phyloP scores from a whole-genome alignment of 1,140 invertebrate species.

The Pseudomyrmex gracilis region DNA sequence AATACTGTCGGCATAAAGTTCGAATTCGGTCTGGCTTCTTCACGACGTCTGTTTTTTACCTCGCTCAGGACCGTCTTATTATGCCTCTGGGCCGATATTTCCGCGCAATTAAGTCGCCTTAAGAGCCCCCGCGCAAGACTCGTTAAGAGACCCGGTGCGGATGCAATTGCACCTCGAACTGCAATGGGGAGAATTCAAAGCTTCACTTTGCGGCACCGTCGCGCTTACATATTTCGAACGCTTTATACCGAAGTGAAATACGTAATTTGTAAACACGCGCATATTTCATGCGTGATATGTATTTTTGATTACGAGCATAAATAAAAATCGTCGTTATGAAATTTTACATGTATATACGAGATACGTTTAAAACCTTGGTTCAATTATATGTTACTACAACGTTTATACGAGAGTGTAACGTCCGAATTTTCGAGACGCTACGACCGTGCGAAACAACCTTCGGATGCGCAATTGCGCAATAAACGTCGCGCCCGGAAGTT shows the following conservation, averaged over 20 bases:
- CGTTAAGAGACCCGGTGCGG: slow-evolving; percentile 28
- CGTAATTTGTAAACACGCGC: too few relatives aligned
- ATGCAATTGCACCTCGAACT: slow-evolving; percentile 31
- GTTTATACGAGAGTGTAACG: too few relatives aligned
- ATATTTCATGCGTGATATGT: too few relatives aligned
- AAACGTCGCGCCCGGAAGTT: slow-evolving; percentile 74
- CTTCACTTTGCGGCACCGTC: too few relatives aligned
- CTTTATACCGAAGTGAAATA: slow-evolving; percentile 1
- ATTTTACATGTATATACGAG: too few relatives aligned
- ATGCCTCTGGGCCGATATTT: slow-evolving; percentile 65
- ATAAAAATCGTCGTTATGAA: too few relatives aligned
- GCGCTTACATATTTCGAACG: not conserved
- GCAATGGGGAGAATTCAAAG: not conserved
- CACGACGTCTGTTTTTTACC: not conserved
- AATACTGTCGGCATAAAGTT: slow-evolving; percentile 1
- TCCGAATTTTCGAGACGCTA: slow-evolving; percentile 11
- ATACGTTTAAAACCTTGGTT: too few relatives aligned
- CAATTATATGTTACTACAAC: too few relatives aligned
- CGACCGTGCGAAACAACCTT: slow-evolving; percentile 42
- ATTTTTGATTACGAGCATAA: too few relatives aligned
- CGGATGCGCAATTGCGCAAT: slow-evolving; percentile 64
- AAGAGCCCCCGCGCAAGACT: slow-evolving; percentile 28
- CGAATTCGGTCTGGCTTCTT: slow-evolving; percentile 3
- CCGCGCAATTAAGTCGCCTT: slow-evolving; percentile 70
- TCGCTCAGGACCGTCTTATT: slow-evolving; percentile 60